These are phyloP conservation scores for Leptinotarsa rubiginosa DNA, from an alignment of 2,888 invertebrate species.

Conservation along the genomic window DNA sequence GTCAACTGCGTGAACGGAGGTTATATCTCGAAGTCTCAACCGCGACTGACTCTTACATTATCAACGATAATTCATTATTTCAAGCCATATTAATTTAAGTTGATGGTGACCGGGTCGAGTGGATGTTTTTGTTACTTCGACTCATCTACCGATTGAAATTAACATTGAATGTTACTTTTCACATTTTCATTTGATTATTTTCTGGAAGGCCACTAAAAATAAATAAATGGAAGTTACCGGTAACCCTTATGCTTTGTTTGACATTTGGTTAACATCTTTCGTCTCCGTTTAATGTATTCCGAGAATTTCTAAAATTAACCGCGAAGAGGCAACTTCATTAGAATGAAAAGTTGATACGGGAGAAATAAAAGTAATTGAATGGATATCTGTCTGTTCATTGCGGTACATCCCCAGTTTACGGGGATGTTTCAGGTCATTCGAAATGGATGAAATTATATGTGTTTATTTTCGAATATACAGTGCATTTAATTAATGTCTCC, in stretches of 20 bases:
- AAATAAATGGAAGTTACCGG: not conserved
- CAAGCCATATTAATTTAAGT: too few species aligned
- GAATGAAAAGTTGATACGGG: not conserved
- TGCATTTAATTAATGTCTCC: too few species aligned
- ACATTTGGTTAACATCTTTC: constrained; percentile 21
- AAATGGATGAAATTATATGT: too few species aligned
- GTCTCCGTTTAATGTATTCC: constrained; percentile 16
- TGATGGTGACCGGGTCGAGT: too few species aligned
- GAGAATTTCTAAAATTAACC: constrained; percentile 25
- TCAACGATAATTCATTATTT: too few species aligned
- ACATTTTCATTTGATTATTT: not conserved
- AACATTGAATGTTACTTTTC: not conserved
- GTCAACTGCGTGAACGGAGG: too few species aligned
- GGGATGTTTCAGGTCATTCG: too few species aligned
- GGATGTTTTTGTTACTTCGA: too few species aligned
- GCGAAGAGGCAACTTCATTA: not conserved
- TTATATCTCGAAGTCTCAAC: too few species aligned
- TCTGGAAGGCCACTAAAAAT: not conserved
- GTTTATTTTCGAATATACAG: too few species aligned
- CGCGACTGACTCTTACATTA: too few species aligned
- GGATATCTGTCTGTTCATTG: not conserved
- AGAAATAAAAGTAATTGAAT: not conserved
- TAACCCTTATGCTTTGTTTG: constrained; percentile 17
- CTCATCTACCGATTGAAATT: not conserved
- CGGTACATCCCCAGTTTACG: not conserved